Conservation (phyloP, 2,113 vertebrate species). For the Callospermophilus lateralis region DNA sequence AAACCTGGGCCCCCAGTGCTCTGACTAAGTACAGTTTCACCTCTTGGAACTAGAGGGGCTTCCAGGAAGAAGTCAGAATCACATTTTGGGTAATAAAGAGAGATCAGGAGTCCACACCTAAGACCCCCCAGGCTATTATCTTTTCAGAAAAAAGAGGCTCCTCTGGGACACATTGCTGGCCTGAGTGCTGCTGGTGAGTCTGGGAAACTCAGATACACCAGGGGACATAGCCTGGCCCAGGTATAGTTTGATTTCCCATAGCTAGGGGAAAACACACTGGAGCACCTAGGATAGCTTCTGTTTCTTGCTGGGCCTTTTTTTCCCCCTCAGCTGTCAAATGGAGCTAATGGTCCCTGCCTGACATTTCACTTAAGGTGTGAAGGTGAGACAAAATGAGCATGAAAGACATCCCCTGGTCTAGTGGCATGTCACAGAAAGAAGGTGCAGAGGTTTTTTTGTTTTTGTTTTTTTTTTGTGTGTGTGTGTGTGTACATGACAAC, state of each 20-base stretch:
- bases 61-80: neutral
- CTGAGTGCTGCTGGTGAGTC: neutral
- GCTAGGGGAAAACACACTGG: neutral
- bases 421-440: neutral
- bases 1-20: neutral
- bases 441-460: too few relatives aligned
- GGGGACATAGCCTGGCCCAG: neutral
- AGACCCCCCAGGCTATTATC: neutral
- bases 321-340: slow-evolving; percentile 20
- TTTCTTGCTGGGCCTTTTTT: neutral
- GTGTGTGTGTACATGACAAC: neutral
- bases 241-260: neutral
- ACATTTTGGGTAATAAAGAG: neutral
- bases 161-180: neutral
- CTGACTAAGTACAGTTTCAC: neutral
- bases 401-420: neutral
- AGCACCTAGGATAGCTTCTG: neutral
- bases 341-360: neutral
- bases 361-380: neutral
- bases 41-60: neutral
- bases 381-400: neutral
- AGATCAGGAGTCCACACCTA: neutral
- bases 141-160: neutral
- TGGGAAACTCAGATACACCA: neutral
- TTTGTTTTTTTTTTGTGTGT: too few relatives aligned